phyloP scores from a whole-genome alignment of 2,797 vertebrate species.

The Somateria mollissima region DNA sequence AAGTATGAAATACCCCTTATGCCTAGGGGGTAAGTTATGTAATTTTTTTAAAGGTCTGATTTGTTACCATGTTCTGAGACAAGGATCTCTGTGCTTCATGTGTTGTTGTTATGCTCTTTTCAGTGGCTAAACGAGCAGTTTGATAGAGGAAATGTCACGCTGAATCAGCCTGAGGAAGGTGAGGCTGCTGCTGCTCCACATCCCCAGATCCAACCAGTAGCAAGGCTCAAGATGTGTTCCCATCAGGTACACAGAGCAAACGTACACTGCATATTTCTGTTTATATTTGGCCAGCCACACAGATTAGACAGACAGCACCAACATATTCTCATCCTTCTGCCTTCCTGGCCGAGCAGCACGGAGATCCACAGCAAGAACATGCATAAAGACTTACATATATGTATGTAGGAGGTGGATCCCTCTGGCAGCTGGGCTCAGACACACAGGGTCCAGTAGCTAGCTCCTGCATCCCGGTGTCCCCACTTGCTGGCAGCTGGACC shows the following conservation, averaged over 20 bases:
- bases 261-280: fast-evolving
- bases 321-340: background rate
- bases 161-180: background rate
- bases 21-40: background rate
- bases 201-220: background rate
- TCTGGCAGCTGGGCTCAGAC: background rate
- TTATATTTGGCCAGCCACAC: background rate
- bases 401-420: background rate
- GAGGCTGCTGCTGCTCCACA: background rate
- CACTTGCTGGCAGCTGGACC: background rate
- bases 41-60: background rate
- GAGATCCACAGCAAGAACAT: background rate
- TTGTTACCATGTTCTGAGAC: background rate
- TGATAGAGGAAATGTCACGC: background rate
- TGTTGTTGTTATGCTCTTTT: background rate
- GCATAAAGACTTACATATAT: background rate
- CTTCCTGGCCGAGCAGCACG: background rate
- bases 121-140: background rate
- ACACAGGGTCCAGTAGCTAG: background rate
- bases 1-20: background rate
- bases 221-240: background rate
- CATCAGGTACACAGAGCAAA: background rate
- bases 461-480: background rate
- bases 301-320: background rate
- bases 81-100: background rate